Percentiles rank a stretch among this genome's conserved stretches.
Conservation (phyloP, 2,888 invertebrate species). For the Nomada hirtipes region DNA sequence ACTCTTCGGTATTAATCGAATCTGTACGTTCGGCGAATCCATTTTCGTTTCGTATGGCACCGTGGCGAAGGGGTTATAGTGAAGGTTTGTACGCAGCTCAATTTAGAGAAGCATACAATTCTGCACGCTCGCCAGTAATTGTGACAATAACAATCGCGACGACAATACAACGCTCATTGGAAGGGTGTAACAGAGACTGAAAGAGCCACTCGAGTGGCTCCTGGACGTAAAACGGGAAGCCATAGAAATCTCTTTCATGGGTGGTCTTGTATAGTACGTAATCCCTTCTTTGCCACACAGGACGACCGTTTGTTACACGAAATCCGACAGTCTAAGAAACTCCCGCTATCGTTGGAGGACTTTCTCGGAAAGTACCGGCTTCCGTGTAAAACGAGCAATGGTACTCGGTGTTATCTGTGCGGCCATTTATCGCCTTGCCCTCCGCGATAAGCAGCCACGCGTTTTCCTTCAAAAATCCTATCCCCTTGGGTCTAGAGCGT, state of each 20-base stretch:
- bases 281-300: background rate
- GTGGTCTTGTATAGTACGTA: conserved; percentile 3
- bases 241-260: conserved; percentile 7
- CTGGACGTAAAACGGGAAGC: background rate
- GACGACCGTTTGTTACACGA: background rate
- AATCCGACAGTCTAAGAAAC: conserved; percentile 2
- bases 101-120: too few species aligned
- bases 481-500: background rate
- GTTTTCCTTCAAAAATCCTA: conserved; percentile 4
- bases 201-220: background rate
- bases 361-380: conserved; percentile 23
- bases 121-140: background rate
- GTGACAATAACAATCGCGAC: background rate
- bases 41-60: too few species aligned
- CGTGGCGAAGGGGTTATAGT: too few species aligned
- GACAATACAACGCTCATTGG: too few species aligned
- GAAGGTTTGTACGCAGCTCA: too few species aligned
- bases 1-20: too few species aligned
- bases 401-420: conserved; percentile 13
- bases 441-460: conserved; percentile 6
- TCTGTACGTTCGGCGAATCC: too few species aligned
- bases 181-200: background rate
- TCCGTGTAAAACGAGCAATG: conserved; percentile 17
- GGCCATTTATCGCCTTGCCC: conserved; percentile 13
- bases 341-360: background rate